A percentile compares a stretch with the other conserved stretches of the same genome.
phyloP scores from a whole-genome alignment of 2,888 invertebrate species.

The Lordiphosa andalusiaca region DNA sequence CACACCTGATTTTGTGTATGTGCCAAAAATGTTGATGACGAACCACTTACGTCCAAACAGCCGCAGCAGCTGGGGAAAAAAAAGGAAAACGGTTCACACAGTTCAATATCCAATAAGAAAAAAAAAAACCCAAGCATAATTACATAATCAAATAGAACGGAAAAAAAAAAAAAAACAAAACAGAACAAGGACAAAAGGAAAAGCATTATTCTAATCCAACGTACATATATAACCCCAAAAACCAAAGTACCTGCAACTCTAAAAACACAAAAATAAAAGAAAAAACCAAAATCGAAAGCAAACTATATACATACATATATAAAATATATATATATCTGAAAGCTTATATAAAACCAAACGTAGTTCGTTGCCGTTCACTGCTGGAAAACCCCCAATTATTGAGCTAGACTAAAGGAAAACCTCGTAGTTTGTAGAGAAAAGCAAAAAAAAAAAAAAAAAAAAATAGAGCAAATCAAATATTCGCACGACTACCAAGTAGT shows the following conservation, averaged over 20 bases:
- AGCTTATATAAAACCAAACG: slow-evolving; percentile 35
- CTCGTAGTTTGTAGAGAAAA: slow-evolving; percentile 66
- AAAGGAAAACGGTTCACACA: slow-evolving; percentile 45
- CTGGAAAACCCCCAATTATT: slow-evolving; percentile 34
- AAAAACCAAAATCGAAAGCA: slow-evolving; percentile 41
- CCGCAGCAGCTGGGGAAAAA: slow-evolving; percentile 34
- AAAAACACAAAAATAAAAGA: slow-evolving; percentile 63
- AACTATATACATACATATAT: slow-evolving; percentile 16
- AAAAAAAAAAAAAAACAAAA: slow-evolving; percentile 12
- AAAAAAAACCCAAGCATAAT: slow-evolving; percentile 77
- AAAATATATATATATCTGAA: slow-evolving; percentile 6
- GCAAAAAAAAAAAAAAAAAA: slow-evolving; percentile 14
- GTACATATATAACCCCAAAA: slow-evolving; percentile 25
- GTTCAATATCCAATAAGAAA: slow-evolving; percentile 77
- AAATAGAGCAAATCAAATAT: slow-evolving; percentile 37
- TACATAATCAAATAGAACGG: slow-evolving; percentile 78
- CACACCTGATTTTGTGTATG: slow-evolving; percentile 27
- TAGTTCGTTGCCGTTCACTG: slow-evolving; percentile 58
- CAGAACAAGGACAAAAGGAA: slow-evolving; percentile 25
- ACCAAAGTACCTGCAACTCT: slow-evolving; percentile 70
- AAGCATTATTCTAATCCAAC: slow-evolving; percentile 66
- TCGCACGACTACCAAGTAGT: slow-evolving; percentile 62
- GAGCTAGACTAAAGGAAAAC: slow-evolving; percentile 63
- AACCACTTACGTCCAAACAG: slow-evolving; percentile 56
- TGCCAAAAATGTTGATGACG: slow-evolving; percentile 61